Percentiles rank a stretch among this genome's conserved stretches.
Evolutionary conservation across 1,140 invertebrate species (phyloP).

Genomic region (Drosophila nannoptera): DNA sequence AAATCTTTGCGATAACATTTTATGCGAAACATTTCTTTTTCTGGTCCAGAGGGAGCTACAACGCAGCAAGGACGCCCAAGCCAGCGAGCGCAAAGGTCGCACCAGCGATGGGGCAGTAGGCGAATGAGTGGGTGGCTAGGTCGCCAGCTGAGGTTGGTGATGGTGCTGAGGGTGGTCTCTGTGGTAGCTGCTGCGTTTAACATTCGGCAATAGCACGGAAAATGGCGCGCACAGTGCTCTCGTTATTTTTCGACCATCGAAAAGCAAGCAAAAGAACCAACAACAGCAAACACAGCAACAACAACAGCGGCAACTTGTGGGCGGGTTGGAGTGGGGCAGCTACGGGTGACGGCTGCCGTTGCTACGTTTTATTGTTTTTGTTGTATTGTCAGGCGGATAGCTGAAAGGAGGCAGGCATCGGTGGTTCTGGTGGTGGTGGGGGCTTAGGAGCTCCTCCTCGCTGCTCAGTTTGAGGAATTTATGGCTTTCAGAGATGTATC

Average conservation of each 20-base stretch:
- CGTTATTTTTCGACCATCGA: conserved; percentile 48
- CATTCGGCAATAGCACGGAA: conserved; percentile 76
- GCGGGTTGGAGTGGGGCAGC: conserved; percentile 50
- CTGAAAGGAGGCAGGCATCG: conserved; percentile 1
- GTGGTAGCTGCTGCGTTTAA: conserved; percentile 63
- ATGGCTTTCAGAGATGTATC: conserved; percentile 78
- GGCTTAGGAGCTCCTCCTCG: conserved; percentile 57
- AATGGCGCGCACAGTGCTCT: conserved; percentile 77
- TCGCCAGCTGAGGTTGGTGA: conserved; percentile 30
- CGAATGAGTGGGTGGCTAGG: conserved; percentile 3
- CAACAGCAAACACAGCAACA: conserved; percentile 35
- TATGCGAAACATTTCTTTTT: conserved; percentile 80
- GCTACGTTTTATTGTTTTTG: conserved; percentile 74
- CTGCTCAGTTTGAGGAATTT: conserved; percentile 76
- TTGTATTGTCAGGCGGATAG: conserved; percentile 62
- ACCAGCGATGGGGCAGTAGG: not conserved
- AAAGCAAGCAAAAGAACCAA: conserved; percentile 33
- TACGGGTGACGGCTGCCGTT: conserved; percentile 47
- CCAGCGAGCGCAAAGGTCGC: conserved; percentile 14
- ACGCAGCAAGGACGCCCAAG: conserved; percentile 65
- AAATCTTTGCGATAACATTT: conserved; percentile 80
- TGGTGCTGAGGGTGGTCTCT: conserved; percentile 50
- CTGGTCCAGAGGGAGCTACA: conserved; percentile 74
- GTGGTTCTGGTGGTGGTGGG: conserved; percentile 26
- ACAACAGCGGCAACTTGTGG: conserved; percentile 51